Base-by-base conservation (phyloP, 2,888 invertebrate species). In the Rhamphomyia laevipes region DNA sequence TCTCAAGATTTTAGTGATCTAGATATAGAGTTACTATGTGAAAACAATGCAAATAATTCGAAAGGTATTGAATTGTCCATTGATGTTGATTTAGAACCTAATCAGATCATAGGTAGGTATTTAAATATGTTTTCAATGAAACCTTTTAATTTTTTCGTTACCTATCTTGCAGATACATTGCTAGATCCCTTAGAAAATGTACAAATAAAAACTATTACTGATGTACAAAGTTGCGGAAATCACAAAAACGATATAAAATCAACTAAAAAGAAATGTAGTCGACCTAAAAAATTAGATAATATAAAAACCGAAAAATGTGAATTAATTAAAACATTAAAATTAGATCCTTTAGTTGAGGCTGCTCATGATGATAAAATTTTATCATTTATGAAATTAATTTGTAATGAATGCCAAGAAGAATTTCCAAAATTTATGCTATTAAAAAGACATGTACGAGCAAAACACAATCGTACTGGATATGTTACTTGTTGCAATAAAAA, bases 401-500 rank as follows among this genome's bases (percentile, higher is more conserved):
- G 59, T 48, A 56, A 58, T 33, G 18, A 58, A 12, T 59, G 59
- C 46, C n/a, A 43, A 9, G 44, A 40, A 13, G 51, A 52, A 23
- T 52, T 53, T 21, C 38, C 44, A 13, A 51, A 54, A 15, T 59
- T 58, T 49, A 51, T 48, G 2, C 54, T 57, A 9, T 37, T 58
- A 4, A 54, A 57, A 44, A 49, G 50, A 2, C 60, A 60, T 45
- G 59, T 56, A 40, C 52, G 57, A 11, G 38, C 43, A 4, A 42
- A 43, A 6, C 60, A 60, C 46, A 56, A 56, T 17, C 35, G 52
- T 9, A 53, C 53, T 23, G 59, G 58, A 2, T 60, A 56, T 40
- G 50, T 58, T 3, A 51, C 54, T 7, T 60, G 60, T 46, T 60
- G 60, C 43, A 57, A 58, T 47, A 56, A 57, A 21, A 54, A 57